A percentile compares a stretch with the other conserved stretches of the same genome.
Conservation (phyloP, 2,888 invertebrate species). For the Cosmia pyralina region DNA sequence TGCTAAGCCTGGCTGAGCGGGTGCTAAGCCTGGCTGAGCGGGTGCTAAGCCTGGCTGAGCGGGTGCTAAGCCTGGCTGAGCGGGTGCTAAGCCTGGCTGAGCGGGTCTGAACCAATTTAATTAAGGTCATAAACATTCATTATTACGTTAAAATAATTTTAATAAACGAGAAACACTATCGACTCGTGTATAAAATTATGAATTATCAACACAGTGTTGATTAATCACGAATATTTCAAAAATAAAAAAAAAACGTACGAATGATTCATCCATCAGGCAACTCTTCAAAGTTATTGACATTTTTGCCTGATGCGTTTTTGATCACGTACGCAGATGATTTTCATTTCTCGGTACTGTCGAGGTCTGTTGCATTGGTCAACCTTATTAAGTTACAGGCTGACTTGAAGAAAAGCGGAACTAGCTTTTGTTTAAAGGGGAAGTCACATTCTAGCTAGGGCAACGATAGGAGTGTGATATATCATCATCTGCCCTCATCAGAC, state of each 20-base stretch:
- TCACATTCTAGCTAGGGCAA: too few species aligned
- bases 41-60: constrained; percentile 13
- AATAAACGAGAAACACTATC: constrained; percentile 35
- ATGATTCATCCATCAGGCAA: not conserved
- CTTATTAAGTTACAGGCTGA: too few species aligned
- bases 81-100: constrained; percentile 12
- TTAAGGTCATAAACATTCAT: constrained; percentile 44
- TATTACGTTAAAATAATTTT: constrained; percentile 22
- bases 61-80: constrained; percentile 13
- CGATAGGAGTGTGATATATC: too few species aligned
- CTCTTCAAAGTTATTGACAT: not conserved
- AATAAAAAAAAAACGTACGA: not conserved
- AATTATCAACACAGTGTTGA: constrained; percentile 14
- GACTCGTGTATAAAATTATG: not conserved
- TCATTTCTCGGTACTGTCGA: constrained; percentile 4
- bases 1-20: constrained; percentile 13
- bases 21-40: constrained; percentile 13
- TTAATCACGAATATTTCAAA: not conserved
- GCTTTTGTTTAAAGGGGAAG: too few species aligned
- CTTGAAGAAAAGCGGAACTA: too few species aligned
- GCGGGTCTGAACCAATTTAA: constrained; percentile 29
- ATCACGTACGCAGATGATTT: not conserved
- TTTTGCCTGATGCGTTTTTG: not conserved
- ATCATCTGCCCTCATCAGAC: too few species aligned
- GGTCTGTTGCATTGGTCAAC: too few species aligned